Evolutionary conservation across 1,140 invertebrate species (phyloP), one percentile per base, ranked within the genome.

Genomic region (Brachionus manjavacas): DNA sequence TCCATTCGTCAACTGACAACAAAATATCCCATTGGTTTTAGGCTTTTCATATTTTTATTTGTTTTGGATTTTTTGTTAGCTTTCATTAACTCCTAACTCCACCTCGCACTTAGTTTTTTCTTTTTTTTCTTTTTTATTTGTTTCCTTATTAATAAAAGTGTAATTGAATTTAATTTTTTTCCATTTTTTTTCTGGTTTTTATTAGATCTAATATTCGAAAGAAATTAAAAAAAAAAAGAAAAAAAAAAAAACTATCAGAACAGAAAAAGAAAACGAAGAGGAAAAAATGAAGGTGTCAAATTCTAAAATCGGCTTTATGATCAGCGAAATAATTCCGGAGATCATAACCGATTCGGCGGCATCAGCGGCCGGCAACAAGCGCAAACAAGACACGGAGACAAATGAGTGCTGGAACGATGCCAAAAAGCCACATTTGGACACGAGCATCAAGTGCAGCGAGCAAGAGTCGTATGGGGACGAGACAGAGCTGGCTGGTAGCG

Each of bases 291-390:
- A 81, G 28, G 79, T 81, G 23, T 60, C 76, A 55, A 81, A 11
- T 43, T 72, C 68, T 16, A 81, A 68, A 43, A 68, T 60, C 11
- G 79, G 79, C 8, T 81, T 81, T 46, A 81, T 81, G 79, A 81
- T 81, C 2, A 81, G 79, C 35, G 28, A 81, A 81, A 81, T 81
- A 41, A 81, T 81, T 43, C 79, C 79, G 12, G 79, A 81, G 43
- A 41, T 81, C 6, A 11, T 68, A 64, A 81, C 0, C 39, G 52
- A 81, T 7, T 81, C 35, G 4, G 31, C 3, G 23, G 11, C 16
- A 16, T n/a, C 31, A 14, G 11, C 16, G 8, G 31, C 31, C 31
- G 23, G 11, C 16, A 8, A 81, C 35, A 60, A 81, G 31, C 49
- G 79, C 14, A 81, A 81, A 68, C 16, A 11, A 31, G 20, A 35